Percentiles rank a stretch among this genome's conserved stretches.
Conservation (phyloP, 2,113 vertebrate genomes). For the Hippocampus barbouri region DNA sequence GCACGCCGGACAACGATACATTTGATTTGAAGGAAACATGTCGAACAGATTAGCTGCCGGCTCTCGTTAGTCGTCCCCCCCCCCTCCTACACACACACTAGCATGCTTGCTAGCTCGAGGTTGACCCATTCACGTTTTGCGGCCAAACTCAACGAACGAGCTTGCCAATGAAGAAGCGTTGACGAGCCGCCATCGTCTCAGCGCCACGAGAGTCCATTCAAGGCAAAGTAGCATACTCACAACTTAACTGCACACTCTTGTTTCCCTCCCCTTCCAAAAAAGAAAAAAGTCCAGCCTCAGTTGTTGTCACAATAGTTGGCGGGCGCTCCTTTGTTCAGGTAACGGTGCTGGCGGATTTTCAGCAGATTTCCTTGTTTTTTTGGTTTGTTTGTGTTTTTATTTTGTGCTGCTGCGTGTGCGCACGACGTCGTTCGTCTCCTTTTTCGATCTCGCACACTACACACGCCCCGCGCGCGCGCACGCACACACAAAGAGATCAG, state of each 20-base stretch:
- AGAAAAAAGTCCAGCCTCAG: conserved; percentile 33
- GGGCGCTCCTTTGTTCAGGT: conserved; percentile 12
- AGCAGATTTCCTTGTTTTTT: conserved; percentile 40
- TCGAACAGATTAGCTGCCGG: conserved; percentile 2
- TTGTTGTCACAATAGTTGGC: conserved; percentile 13
- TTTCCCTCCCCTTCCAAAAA: not conserved
- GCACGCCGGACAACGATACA: conserved; percentile 25
- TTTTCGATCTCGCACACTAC: conserved; percentile 61
- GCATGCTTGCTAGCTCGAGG: conserved; percentile 59
- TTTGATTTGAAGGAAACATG: not conserved
- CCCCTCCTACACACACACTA: conserved; percentile 28
- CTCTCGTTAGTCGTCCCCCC: conserved; percentile 50
- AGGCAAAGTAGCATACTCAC: conserved; percentile 47
- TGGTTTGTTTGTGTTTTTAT: conserved; percentile 33
- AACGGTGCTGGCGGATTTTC: conserved; percentile 29
- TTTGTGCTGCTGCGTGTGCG: conserved; percentile 59
- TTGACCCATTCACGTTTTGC: conserved; percentile 32
- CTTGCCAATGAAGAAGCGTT: not conserved
- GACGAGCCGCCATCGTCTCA: not conserved
- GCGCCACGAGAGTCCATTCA: conserved; percentile 14
- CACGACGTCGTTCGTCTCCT: conserved; percentile 72
- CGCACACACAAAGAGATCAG: conserved; percentile 82
- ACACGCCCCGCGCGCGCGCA: conserved; percentile 67
- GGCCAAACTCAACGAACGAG: not conserved
- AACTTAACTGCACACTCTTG: conserved; percentile 46